phyloP scores from a whole-genome alignment of 1,140 invertebrate genomes.

The Theocolax elegans region DNA sequence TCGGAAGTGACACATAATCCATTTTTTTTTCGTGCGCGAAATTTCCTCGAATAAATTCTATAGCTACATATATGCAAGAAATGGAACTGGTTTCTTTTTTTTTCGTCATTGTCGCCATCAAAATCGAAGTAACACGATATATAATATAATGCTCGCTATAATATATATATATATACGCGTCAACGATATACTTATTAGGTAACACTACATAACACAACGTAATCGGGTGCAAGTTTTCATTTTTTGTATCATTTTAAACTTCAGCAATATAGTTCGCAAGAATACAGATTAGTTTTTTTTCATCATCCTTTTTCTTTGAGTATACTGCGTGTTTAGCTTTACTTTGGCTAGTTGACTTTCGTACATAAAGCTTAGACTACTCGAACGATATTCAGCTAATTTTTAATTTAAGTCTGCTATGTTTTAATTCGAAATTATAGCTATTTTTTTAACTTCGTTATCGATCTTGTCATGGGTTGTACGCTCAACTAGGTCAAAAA shows the following conservation, averaged over 20 bases:
- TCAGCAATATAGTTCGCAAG: background rate
- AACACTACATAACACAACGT: slow-evolving; percentile 29
- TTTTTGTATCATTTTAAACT: too few relatives aligned
- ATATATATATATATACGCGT: slow-evolving; percentile 26
- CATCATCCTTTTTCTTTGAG: background rate
- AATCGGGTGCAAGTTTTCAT: slow-evolving; percentile 16
- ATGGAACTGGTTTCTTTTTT: slow-evolving; percentile 4
- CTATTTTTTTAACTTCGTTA: too few relatives aligned
- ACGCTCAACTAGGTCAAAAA: too few relatives aligned
- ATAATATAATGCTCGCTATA: slow-evolving; percentile 29
- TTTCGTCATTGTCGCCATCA: background rate
- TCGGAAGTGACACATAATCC: background rate
- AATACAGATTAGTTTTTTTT: background rate
- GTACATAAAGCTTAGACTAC: too few relatives aligned
- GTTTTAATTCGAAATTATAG: too few relatives aligned
- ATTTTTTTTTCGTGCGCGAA: background rate
- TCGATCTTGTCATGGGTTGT: too few relatives aligned
- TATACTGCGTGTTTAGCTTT: background rate
- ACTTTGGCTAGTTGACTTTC: too few relatives aligned
- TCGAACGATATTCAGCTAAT: too few relatives aligned
- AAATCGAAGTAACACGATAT: slow-evolving; percentile 31
- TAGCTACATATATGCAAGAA: background rate
- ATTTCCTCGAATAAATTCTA: background rate
- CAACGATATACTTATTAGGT: slow-evolving; percentile 26
- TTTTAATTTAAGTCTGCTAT: too few relatives aligned